Base-by-base conservation (phyloP, 2,797 vertebrate species). In the Ara ararauna region DNA sequence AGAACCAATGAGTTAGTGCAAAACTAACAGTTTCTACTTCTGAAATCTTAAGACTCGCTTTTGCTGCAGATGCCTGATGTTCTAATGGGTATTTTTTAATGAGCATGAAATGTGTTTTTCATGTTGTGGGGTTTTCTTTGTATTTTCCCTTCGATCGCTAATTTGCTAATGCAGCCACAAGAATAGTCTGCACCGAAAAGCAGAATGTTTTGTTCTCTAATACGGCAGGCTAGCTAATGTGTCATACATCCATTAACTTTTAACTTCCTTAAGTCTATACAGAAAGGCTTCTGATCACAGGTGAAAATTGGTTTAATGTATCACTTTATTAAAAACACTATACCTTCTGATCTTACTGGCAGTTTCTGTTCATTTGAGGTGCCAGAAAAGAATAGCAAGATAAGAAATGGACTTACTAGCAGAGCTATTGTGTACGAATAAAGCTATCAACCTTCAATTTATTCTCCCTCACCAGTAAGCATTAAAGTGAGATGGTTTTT, bases 311-410 rank as follows among this genome's bases (percentile, higher is more conserved):
- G 30, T 89, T 90, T 85, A 92, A 70, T 50, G 32, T 48, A 75
- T 75, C 45, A 44, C 48, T 81, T 87, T 66, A 48, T 50, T 95
- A 62, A 87, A 92, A 90, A 24, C 20, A 42, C 18, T 38, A 0
- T 51, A 13, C 44, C 54, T 75, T 89, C 78, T 87, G 84, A 93
- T 83, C 84, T 80, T 47, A 47, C 67, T 36, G 72, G 56, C 34
- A 58, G n/a, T 80, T 94, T 95, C 61, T 77, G 61, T 40, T 92
- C 68, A 48, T 72, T 72, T 87, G 71, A 89, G 72, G 58, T 89
- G 86, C 81, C 79, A 82, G 78, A 81, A 65, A 72, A 84, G 65
- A 94, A 83, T 17, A 62, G 44, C 72, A 92, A 68, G 89, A 50
- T 26, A 86, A 94, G 42, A 77, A 92, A 83, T 70, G 50, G 45